Evolutionary conservation across 2,113 vertebrate species (phyloP).

Genomic region (Dicentrarchus labrax): DNA sequence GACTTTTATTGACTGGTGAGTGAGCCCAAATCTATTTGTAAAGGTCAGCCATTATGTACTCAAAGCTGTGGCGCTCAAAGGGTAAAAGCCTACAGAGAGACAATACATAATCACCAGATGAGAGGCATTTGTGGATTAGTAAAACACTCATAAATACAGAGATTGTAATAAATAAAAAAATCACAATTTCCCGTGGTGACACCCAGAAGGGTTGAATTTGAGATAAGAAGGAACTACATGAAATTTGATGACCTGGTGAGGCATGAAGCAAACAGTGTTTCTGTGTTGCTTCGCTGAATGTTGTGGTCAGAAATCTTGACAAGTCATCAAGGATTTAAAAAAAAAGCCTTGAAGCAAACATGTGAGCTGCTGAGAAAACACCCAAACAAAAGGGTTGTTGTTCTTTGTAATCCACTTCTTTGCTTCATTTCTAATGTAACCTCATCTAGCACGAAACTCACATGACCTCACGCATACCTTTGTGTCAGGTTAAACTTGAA

Average conservation of each 20-base stretch:
- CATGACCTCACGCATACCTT: slow-evolving; percentile 11
- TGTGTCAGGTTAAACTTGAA: slow-evolving; percentile 2
- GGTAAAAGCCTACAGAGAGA: background rate
- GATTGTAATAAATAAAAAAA: background rate
- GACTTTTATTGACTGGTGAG: background rate
- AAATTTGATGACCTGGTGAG: background rate
- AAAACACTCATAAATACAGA: background rate
- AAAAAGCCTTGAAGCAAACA: slow-evolving; percentile 47
- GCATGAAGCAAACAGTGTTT: background rate
- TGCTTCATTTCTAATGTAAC: slow-evolving; percentile 12
- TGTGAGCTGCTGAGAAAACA: slow-evolving; percentile 58
- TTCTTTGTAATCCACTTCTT: slow-evolving; percentile 50
- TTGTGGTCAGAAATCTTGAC: slow-evolving; percentile 3
- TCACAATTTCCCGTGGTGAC: background rate
- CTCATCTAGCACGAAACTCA: no score
- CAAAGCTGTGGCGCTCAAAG: background rate
- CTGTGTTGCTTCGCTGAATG: slow-evolving; percentile 18
- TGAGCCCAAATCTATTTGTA: background rate
- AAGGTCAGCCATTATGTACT: background rate
- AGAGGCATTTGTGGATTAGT: no score
- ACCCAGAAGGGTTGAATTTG: background rate
- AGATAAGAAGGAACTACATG: background rate
- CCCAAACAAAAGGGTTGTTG: slow-evolving; percentile 61
- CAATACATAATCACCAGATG: background rate
- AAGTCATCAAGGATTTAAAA: slow-evolving; percentile 21